Evolutionary conservation across 2,888 invertebrate genomes (phyloP).

Genomic region (Drosophila glabriapex): DNA sequence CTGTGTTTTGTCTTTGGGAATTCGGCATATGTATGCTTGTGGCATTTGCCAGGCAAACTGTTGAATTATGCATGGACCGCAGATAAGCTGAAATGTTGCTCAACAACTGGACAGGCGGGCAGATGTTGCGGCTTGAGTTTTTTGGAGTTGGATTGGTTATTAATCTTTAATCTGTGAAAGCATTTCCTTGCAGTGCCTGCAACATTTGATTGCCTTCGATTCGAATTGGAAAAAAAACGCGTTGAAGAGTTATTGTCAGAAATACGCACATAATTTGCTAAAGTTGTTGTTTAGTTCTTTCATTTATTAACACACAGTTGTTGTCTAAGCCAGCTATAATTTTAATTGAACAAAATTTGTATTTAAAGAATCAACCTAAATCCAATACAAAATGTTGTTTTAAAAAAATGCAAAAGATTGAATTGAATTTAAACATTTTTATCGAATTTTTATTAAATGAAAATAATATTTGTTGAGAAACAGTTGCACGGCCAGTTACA

Average conservation of each 20-base stretch:
- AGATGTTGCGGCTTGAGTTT: slow-evolving; percentile 9
- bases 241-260: not conserved
- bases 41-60: slow-evolving; percentile 50
- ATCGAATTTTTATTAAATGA: not conserved
- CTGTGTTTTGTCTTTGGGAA: slow-evolving; percentile 13
- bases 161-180: slow-evolving; percentile 61
- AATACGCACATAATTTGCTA: not conserved
- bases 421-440: not conserved
- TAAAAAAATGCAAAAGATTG: not conserved
- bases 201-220: not conserved
- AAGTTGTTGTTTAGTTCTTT: not conserved
- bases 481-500: not conserved
- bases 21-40: slow-evolving; percentile 22
- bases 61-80: slow-evolving; percentile 66
- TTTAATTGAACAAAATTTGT: not conserved
- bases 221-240: not conserved
- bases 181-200: slow-evolving; percentile 7
- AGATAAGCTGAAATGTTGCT: slow-evolving; percentile 64
- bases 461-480: not conserved
- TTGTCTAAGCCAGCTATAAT: not conserved
- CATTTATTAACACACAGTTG: not conserved
- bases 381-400: not conserved
- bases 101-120: slow-evolving; percentile 2
- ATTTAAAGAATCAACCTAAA: not conserved
- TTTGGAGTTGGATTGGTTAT: slow-evolving; percentile 38